Base-by-base conservation (phyloP, 1,140 invertebrate species). In the Caenorhabditis inopinata region DNA sequence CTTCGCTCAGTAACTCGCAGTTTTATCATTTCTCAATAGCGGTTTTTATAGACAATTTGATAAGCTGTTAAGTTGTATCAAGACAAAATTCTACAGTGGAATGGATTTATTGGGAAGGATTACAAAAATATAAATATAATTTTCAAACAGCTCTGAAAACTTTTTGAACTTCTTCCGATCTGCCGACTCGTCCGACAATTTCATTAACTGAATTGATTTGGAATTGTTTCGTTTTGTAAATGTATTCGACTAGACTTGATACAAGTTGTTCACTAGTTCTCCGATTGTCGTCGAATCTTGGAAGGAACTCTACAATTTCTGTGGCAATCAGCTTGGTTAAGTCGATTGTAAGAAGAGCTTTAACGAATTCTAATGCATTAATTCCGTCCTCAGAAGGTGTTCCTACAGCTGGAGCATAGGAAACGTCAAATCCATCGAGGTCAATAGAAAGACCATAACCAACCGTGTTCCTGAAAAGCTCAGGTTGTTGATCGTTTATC, bases 221-320 rank as follows among this genome's bases (percentile, higher is more conserved):
- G 80, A 81, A 81, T 29, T 58, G 48, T 18, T 81, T 81, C 11
- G 80, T 77, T n/a, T 47, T 49, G 49, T 81, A 81, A 75, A 81
- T 81, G 12, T 78, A 68, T 1, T 77, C 75, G 0, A 81, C 75
- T 18, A 81, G 29, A 29, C 51, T 53, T 14, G 75, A 78, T 1
- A 81, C 74, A 21, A 81, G 75, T 48, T 49, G 77, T 42, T 81
- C 80, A 77, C 80, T 81, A 1, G 74, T 83, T 27, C 78, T 80
- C n/a, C 75, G 83, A 6, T 77, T 46, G 53, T 86, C 83, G 32
- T 86, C 85, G 18, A 83, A 74, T 76, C 74, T 42, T 25, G 85
- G 85, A 38, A 86, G 79, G 77, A 86, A 86, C 47, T 86, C 85
- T 21, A 86, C 85, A 48, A 86, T 81, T 77, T 86, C 85, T 16